phyloP scores from a whole-genome alignment of 2,797 vertebrate genomes.

The Urosaurus nigricauda region DNA sequence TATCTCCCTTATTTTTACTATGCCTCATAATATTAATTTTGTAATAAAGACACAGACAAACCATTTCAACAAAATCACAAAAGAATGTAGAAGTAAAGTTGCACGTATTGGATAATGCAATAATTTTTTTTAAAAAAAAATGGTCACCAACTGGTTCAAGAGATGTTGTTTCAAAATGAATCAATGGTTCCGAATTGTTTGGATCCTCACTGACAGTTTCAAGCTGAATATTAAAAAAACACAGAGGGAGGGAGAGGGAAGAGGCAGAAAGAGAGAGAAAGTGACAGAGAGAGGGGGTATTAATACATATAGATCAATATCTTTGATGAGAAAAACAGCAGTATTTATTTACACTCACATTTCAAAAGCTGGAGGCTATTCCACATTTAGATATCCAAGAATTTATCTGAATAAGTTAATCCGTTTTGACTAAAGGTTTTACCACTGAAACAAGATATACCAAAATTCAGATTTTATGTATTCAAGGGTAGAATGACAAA shows the following conservation, averaged over 20 bases:
- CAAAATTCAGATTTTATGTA: not conserved
- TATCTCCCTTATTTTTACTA: not conserved
- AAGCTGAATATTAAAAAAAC: slow-evolving; percentile 50
- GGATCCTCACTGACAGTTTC: slow-evolving; percentile 60
- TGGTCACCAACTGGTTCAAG: slow-evolving; percentile 53
- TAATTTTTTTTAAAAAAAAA: slow-evolving; percentile 22
- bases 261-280: not conserved
- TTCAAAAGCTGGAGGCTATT: not conserved
- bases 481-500: not conserved
- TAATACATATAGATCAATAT: not conserved
- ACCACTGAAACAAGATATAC: slow-evolving; percentile 2
- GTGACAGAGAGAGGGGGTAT: not conserved
- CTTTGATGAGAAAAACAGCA: slow-evolving; percentile 13
- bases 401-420: not conserved
- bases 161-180: slow-evolving; percentile 59
- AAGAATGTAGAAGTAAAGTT: not conserved
- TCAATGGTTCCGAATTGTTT: slow-evolving; percentile 52
- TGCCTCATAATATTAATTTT: not conserved
- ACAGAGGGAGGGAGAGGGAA: not conserved
- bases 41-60: not conserved
- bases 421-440: slow-evolving; percentile 34
- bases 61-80: not conserved
- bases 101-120: not conserved
- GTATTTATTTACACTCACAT: not conserved
- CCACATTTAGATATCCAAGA: not conserved